Conservation (phyloP, 2,113 vertebrate species). For the Prietella phreatophila region DNA sequence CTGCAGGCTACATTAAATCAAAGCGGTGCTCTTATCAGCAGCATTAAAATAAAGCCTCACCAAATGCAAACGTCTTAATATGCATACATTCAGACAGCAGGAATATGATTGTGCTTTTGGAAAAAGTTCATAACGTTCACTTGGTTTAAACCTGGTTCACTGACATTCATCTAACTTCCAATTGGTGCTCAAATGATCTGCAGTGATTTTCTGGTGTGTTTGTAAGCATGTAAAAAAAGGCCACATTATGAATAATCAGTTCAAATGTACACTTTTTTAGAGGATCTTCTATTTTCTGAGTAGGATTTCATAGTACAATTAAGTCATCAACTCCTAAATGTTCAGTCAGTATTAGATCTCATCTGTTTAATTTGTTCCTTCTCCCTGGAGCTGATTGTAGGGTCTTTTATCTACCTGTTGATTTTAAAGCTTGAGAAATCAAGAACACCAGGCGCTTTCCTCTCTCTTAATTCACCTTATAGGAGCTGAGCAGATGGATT, state of each 20-base stretch:
- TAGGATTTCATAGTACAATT: background rate
- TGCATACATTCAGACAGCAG: background rate
- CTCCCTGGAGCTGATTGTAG: background rate
- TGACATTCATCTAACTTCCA: background rate
- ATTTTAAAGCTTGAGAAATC: background rate
- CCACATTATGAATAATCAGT: background rate
- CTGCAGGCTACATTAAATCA: background rate
- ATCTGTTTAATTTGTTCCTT: background rate
- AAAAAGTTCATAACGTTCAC: background rate
- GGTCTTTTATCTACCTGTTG: background rate
- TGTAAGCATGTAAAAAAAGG: background rate
- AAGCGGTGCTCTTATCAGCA: background rate
- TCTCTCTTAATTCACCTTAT: background rate
- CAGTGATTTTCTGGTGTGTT: background rate
- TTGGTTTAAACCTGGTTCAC: background rate
- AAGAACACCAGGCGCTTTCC: background rate
- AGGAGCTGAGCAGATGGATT: conserved; percentile 13
- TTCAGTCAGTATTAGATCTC: background rate
- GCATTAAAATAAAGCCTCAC: background rate
- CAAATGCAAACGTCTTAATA: background rate
- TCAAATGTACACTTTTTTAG: background rate
- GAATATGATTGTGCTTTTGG: background rate
- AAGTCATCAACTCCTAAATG: background rate
- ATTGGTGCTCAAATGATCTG: background rate
- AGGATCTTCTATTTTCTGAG: background rate